Base-by-base conservation (phyloP, 2,888 invertebrate species). In the Ferrisia virgata region DNA sequence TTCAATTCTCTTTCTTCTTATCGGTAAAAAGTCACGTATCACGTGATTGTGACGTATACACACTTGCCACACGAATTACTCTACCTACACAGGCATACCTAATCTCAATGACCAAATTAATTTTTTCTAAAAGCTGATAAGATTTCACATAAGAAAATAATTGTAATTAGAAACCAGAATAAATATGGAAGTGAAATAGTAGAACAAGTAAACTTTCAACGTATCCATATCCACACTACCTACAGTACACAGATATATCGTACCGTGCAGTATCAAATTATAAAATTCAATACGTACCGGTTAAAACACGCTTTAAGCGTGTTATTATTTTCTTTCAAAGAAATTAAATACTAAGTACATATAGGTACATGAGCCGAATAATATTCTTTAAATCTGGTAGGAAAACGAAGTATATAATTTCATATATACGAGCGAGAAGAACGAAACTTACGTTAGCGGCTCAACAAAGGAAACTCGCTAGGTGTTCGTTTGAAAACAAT, bases 321-420 rank as follows among this genome's bases (percentile, higher is more conserved):
- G 28, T 64, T 28, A 64, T 64, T 64, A 8, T 64, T 25, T 18
- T 53, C 28, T 28, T 28, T 15, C n/a, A 11, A 15, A 64, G 64
- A 64, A 28, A 28, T 15, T 28, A 28, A 64, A 64, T 31, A 28
- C 64, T 6, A 8, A 18, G 15, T 8, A 11, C 64, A 64, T 64
- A 13, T 9, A 43, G 5, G 36, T 6, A 36, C 5, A 53, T 13
- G 22, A 53, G 53, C 53, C 53, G 8, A 36, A 36, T 36, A 36
- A 36, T 36, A 36, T 36, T 36, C 25, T 58, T 58, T 1, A 64
- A 64, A 64, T 64, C 64, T n/a, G 64, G 11, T 28, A 28, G 28
- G 13, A 79, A 79, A 39, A 79, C 36, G 13, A 64, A 25, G 36
- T 18, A 36, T 76, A 76, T 76, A 76, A 76, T 76, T 76, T 76